A percentile compares a stretch with the other conserved stretches of the same genome.
These are phyloP conservation scores for Hippocampus comes DNA, from an alignment of 2,113 vertebrate species.

Conservation along the genomic window DNA sequence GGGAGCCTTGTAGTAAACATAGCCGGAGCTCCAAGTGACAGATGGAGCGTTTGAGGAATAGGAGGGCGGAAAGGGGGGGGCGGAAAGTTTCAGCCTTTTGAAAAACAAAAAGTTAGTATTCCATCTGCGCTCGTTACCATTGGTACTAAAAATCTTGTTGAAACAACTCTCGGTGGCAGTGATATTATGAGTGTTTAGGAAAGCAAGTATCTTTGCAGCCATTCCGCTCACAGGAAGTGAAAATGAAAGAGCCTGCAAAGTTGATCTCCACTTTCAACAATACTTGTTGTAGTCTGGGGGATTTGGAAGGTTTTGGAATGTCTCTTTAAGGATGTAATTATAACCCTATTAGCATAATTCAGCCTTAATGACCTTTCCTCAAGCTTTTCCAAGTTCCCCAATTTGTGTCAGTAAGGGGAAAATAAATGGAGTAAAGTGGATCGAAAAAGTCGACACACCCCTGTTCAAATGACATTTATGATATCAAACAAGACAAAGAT, in stretches of 20 bases:
- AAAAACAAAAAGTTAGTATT: neutral
- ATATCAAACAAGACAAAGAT: neutral
- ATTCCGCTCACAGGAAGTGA: neutral
- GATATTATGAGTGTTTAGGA: constrained; percentile 10
- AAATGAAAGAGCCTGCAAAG: neutral
- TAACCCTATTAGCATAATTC: neutral
- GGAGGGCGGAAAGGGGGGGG: neutral
- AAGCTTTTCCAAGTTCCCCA: neutral
- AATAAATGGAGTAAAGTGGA: neutral
- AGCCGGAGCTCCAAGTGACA: constrained; percentile 69
- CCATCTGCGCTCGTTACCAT: constrained; percentile 4
- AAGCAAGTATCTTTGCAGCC: constrained; percentile 6
- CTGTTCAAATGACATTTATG: neutral
- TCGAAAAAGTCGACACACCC: neutral
- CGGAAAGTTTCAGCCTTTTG: neutral
- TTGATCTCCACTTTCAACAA: neutral
- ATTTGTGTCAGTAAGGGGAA: neutral
- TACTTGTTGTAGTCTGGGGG: neutral
- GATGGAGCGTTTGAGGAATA: constrained; percentile 1
- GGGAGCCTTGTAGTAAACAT: constrained; percentile 81
- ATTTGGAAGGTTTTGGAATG: neutral
- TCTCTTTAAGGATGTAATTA: neutral
- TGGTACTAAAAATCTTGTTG: constrained; percentile 4
- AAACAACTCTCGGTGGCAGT: constrained; percentile 14
- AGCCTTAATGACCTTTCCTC: neutral